Conservation (phyloP, 2,888 invertebrate genomes). For the Pelosia muscerda region DNA sequence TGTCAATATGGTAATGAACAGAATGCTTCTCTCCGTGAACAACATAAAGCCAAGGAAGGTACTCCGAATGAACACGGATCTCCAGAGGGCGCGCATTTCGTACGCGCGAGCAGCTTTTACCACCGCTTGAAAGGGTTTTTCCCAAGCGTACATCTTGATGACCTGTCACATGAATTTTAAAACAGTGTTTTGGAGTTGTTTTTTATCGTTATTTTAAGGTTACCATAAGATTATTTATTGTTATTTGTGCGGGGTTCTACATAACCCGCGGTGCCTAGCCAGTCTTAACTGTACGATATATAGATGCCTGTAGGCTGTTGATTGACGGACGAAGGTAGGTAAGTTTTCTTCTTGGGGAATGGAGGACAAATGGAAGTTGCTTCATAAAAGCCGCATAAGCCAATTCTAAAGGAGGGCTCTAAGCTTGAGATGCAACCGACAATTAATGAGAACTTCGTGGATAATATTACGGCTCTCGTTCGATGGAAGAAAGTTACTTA, state of each 20-base stretch:
- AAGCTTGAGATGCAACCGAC: too few relatives aligned
- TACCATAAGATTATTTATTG: not conserved
- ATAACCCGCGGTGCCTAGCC: not conserved
- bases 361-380: too few relatives aligned
- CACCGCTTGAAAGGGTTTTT: constrained; percentile 92
- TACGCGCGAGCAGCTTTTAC: constrained; percentile 87
- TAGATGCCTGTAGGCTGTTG: too few relatives aligned
- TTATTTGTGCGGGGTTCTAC: too few relatives aligned
- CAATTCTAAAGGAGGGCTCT: too few relatives aligned
- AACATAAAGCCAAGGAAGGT: constrained; percentile 90
- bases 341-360: too few relatives aligned
- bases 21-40: constrained; percentile 90
- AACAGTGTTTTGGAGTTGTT: not conserved
- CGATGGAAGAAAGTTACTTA: constrained; percentile 54
- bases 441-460: not conserved
- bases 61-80: constrained; percentile 88
- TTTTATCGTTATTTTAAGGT: not conserved
- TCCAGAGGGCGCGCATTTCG: constrained; percentile 86
- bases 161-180: constrained; percentile 80
- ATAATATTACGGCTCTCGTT: not conserved
- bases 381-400: not conserved
- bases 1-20: constrained; percentile 88
- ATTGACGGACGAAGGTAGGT: too few relatives aligned
- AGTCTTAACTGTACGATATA: too few relatives aligned
- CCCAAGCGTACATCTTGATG: constrained; percentile 98